Base-by-base conservation (phyloP, 2,113 vertebrate genomes). In the Phyllopteryx taeniolatus region DNA sequence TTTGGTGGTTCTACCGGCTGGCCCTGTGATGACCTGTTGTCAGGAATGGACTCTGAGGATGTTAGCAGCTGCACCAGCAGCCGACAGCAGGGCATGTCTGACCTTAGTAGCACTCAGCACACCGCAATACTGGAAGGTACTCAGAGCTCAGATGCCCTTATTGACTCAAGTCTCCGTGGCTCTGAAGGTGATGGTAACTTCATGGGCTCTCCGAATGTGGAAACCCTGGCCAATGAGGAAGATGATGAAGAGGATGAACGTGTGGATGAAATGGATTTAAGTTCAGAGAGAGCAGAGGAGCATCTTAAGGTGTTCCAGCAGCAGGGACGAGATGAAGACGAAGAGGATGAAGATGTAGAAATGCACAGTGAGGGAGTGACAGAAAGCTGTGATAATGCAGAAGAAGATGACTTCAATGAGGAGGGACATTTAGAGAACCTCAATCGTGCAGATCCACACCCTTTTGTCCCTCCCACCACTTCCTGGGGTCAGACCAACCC, bases 311-410 rank as follows among this genome's bases (percentile, higher is more conserved):
- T n/a, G 20, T 83, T 87, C 61, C 80, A 85, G 73, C 85, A 85
- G 75, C 84, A 85, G 33, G 79, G 84, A 2, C 74, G 81, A 1
- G 75, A 90, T 4, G 87, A 91, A 8, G 90, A 92, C 0, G 89
- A 92, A 53, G 91, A 94, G 4, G 91, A 92, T 31, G 87, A 93
- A 10, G 92, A 93, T 15, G 88, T 91, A 5, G 93, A 94, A 76
- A 94, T 93, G 92, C 86, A 84, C 75, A 92, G 90, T 10, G 92
- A 91, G 70, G 91, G 90, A 10, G 86, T 91, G 62, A 88, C 83
- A 0, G 91, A 93, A 75, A 91, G 84, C 79, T 77, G 85, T 42
- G 90, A 62, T 31, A 90, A 91, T 42, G 85, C 71, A 19, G 91
- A 92, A 3, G 91, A 90, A 39, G 90, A 92, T 11, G 90, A 91